These are phyloP conservation scores for Zhuqinia jingwanae DNA, from an alignment of 2,888 invertebrate species.

Conservation along the genomic window DNA sequence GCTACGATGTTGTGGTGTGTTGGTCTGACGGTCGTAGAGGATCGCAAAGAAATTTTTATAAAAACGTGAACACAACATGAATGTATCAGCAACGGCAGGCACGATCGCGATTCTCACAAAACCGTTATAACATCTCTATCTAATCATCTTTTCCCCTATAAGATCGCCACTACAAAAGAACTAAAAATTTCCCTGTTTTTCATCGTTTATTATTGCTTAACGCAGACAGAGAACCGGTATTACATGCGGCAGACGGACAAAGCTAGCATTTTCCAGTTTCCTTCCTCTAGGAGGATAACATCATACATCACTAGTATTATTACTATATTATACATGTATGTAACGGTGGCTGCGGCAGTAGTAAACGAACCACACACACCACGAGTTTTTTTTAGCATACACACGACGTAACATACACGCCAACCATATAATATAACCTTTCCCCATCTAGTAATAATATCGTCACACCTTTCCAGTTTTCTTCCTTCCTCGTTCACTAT, in stretches of 20 bases:
- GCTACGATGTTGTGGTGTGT: slow-evolving; percentile 9
- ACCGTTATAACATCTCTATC: slow-evolving; percentile 30
- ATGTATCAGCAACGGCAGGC: neutral
- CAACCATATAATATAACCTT: slow-evolving; percentile 29
- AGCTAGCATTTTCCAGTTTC: slow-evolving; percentile 10
- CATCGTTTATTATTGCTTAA: slow-evolving; percentile 2
- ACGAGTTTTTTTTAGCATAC: slow-evolving; percentile 30
- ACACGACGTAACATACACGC: slow-evolving; percentile 17
- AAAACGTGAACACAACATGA: slow-evolving; percentile 14
- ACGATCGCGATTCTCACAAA: neutral
- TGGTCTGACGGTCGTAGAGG: neutral
- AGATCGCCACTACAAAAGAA: neutral
- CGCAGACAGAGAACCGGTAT: neutral
- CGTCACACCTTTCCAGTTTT: slow-evolving; percentile 47
- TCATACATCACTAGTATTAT: neutral
- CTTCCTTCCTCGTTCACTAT: neutral
- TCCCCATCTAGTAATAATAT: slow-evolving; percentile 25
- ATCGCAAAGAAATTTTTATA: slow-evolving; percentile 27
- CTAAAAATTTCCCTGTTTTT: slow-evolving; percentile 1
- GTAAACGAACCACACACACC: slow-evolving; percentile 14
- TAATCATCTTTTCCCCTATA: neutral
- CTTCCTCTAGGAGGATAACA: slow-evolving; percentile 7
- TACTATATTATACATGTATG: neutral
- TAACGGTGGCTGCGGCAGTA: neutral
- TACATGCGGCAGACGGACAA: neutral